A percentile compares a stretch with the other conserved stretches of the same genome.
Evolutionary conservation across 2,113 vertebrate genomes (phyloP).

Genomic region (Sitta europaea): DNA sequence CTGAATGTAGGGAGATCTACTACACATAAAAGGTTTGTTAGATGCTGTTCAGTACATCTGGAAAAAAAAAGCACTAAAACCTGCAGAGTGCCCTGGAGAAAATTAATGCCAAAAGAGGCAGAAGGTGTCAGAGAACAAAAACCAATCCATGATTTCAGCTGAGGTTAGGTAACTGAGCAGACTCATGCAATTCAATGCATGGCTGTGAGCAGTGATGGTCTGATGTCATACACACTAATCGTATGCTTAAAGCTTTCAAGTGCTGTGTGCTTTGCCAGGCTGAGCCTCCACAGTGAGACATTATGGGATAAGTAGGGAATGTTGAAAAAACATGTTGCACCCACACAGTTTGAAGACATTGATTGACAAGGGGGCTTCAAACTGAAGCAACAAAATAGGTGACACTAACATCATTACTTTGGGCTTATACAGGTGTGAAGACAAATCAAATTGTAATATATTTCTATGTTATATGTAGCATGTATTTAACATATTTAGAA

Average conservation of each 20-base stretch:
- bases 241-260: background rate
- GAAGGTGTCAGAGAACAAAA: slow-evolving; percentile 27
- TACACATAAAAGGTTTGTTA: background rate
- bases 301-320: slow-evolving; percentile 11
- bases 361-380: background rate
- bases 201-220: background rate
- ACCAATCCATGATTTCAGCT: background rate
- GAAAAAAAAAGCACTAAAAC: background rate
- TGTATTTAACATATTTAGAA: background rate
- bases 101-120: slow-evolving; percentile 22
- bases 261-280: background rate
- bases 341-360: background rate
- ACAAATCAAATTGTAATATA: background rate
- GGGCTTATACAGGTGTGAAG: background rate
- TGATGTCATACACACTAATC: slow-evolving; percentile 29
- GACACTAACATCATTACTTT: background rate
- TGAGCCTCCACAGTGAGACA: background rate
- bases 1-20: background rate
- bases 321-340: background rate
- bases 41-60: background rate
- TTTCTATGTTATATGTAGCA: background rate
- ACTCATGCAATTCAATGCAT: background rate
- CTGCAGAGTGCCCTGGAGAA: background rate
- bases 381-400: background rate
- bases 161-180: background rate